Evolutionary conservation across 2,113 vertebrate genomes (phyloP).

Genomic region (Aramus guarauna): DNA sequence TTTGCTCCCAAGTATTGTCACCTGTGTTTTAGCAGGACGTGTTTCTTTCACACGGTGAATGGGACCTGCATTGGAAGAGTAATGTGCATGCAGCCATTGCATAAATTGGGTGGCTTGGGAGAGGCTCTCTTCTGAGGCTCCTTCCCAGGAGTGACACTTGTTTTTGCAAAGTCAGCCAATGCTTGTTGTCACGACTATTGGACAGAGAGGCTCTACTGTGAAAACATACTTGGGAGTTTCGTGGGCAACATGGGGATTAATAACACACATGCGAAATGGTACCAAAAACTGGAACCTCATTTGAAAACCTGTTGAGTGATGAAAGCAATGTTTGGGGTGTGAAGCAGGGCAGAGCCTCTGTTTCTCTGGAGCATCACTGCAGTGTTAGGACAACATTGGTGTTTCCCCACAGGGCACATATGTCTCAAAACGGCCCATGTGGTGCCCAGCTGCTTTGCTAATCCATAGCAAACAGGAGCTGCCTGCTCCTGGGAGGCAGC

Average conservation of each 20-base stretch:
- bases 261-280: neutral
- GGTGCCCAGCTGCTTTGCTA: neutral
- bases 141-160: neutral
- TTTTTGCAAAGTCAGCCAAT: neutral
- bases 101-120: neutral
- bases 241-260: neutral
- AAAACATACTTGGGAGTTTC: neutral
- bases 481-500: neutral
- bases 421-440: neutral
- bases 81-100: neutral
- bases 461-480: neutral
- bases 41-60: accelerated
- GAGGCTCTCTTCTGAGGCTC: neutral
- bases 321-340: neutral
- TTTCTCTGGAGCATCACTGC: neutral
- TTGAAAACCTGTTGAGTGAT: neutral
- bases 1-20: neutral
- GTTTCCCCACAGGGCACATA: neutral
- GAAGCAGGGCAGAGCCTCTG: neutral
- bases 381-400: neutral
- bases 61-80: neutral
- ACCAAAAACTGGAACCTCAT: neutral
- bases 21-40: neutral
- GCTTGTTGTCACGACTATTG: neutral
- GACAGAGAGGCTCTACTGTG: neutral